These are phyloP conservation scores for Ophthalmolycus amberensis DNA, from an alignment of 2,113 vertebrate species.

Conservation along the genomic window DNA sequence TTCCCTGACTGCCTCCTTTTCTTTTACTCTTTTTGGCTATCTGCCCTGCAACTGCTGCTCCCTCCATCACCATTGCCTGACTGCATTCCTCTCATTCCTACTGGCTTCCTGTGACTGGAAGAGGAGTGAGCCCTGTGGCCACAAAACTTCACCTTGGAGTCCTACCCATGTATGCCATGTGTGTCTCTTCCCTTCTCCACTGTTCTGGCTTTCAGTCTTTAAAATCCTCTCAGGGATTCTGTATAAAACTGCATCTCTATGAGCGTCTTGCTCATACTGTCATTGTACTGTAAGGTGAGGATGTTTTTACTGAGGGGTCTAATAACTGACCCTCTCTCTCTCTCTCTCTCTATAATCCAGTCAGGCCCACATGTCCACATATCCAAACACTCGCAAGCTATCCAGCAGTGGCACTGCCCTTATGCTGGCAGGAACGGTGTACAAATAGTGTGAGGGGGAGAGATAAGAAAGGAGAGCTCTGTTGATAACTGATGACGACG, in stretches of 20 bases:
- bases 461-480: slow-evolving; percentile 20
- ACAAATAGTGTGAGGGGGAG: slow-evolving; percentile 16
- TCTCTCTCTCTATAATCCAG: neutral
- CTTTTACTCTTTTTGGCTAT: slow-evolving; percentile 62
- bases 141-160: slow-evolving; percentile 69
- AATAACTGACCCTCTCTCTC: neutral
- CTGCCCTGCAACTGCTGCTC: slow-evolving; percentile 75
- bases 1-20: slow-evolving; percentile 47
- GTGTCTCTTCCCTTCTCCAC: slow-evolving; percentile 30
- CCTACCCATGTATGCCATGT: slow-evolving; percentile 51
- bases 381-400: slow-evolving; percentile 1
- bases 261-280: neutral
- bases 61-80: slow-evolving; percentile 75
- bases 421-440: neutral
- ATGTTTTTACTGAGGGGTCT: slow-evolving; percentile 11
- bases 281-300: neutral
- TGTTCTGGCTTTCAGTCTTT: slow-evolving; percentile 12
- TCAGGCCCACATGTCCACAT: neutral
- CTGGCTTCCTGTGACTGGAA: slow-evolving; percentile 79
- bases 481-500: slow-evolving; percentile 12
- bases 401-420: neutral
- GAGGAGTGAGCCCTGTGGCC: slow-evolving; percentile 65
- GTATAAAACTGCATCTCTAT: neutral
- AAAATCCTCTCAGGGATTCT: neutral
- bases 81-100: slow-evolving; percentile 82